Evolutionary conservation across 2,797 vertebrate species (phyloP).

Genomic region (Coregonus sp.): DNA sequence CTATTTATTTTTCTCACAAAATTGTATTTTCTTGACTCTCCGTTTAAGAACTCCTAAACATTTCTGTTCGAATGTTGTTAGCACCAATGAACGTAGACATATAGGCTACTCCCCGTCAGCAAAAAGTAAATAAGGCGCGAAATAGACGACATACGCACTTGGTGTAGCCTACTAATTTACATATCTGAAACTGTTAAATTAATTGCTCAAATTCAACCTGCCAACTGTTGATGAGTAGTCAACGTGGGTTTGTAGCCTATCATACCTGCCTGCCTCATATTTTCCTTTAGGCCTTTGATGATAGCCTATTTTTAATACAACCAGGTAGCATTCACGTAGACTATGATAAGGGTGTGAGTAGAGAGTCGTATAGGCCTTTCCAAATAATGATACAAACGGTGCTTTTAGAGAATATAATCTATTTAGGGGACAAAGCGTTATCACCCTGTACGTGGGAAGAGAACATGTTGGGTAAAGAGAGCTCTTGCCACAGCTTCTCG

Average conservation of each 20-base stretch:
- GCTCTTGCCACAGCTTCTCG: conserved; percentile 4
- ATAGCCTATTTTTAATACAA: background rate
- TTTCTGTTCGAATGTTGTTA: background rate
- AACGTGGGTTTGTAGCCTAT: background rate
- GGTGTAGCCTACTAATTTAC: background rate
- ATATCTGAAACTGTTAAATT: background rate
- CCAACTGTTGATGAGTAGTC: background rate
- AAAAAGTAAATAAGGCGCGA: conserved; percentile 16
- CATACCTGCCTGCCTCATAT: too few species aligned
- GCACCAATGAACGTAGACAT: background rate
- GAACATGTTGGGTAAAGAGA: conserved; percentile 50
- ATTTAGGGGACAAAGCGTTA: conserved; percentile 19
- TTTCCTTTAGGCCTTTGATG: background rate
- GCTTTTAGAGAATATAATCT: background rate
- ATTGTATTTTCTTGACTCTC: conserved; percentile 33
- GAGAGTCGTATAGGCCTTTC: background rate
- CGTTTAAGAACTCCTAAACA: conserved; percentile 25
- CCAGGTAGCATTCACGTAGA: background rate
- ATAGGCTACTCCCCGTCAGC: background rate
- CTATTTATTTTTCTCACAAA: conserved; percentile 45
- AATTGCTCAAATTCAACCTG: background rate
- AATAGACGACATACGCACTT: conserved; percentile 15
- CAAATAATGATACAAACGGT: conserved; percentile 2
- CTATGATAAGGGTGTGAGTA: background rate
- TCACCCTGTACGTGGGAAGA: conserved; percentile 49